Evolutionary conservation across 2,113 vertebrate species (phyloP).

Genomic region (Dipodomys merriami): DNA sequence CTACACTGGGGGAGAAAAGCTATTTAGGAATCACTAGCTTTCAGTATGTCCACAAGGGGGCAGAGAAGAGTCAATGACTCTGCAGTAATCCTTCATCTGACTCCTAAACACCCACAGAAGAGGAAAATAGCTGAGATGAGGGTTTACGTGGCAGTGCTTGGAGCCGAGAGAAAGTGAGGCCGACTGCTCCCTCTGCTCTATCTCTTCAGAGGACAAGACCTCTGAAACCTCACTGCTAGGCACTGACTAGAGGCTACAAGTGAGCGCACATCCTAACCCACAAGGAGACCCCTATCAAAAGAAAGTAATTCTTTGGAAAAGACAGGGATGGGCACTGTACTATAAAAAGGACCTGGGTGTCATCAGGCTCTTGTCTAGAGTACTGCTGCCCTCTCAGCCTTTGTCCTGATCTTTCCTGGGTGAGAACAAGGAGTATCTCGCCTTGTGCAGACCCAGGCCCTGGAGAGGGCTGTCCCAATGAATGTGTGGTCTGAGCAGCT

Average conservation of each 20-base stretch:
- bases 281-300: background rate
- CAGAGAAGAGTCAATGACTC: background rate
- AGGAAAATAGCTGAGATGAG: background rate
- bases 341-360: too few relatives aligned
- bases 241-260: background rate
- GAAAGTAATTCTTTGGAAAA: background rate
- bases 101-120: background rate
- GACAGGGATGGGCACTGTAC: background rate
- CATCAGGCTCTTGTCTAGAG: background rate
- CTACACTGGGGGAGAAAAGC: background rate
- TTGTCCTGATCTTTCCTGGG: background rate
- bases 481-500: background rate
- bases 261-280: rapidly evolving
- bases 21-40: background rate
- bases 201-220: background rate
- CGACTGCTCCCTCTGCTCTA: background rate
- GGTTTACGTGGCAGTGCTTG: too few relatives aligned
- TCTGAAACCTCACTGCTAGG: background rate
- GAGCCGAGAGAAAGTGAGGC: background rate
- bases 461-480: background rate
- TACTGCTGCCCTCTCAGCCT: background rate
- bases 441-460: background rate
- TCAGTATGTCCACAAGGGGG: background rate
- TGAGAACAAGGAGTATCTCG: background rate
- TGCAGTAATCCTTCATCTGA: background rate